These are phyloP conservation scores for Gymnogyps californianus DNA, from an alignment of 2,113 vertebrate species.

Conservation along the genomic window DNA sequence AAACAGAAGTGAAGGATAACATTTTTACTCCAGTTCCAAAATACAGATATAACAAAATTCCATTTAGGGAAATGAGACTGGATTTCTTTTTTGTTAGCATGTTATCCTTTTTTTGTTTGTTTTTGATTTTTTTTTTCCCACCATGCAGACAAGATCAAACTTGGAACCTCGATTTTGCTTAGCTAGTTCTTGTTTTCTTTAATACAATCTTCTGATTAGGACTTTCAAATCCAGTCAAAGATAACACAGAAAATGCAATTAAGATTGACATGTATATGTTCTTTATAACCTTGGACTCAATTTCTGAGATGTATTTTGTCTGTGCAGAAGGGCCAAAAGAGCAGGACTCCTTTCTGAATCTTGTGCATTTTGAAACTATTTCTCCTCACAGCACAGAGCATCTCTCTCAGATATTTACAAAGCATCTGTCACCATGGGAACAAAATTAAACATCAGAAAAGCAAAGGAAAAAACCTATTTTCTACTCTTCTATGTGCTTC, in stretches of 20 bases:
- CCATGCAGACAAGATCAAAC: background rate
- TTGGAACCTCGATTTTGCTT: background rate
- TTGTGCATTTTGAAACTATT: background rate
- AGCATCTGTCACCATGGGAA: background rate
- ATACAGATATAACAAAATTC: background rate
- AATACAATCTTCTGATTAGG: background rate
- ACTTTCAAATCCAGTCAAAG: background rate
- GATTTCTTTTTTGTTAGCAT: background rate
- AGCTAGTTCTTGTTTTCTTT: background rate
- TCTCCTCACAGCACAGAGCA: background rate
- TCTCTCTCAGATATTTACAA: background rate
- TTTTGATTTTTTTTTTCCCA: background rate
- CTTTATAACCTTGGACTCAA: background rate
- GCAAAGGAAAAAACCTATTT: background rate
- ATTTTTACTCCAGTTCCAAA: constrained; percentile 1
- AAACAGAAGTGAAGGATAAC: background rate
- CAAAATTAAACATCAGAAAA: background rate
- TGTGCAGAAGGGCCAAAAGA: background rate
- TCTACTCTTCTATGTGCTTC: background rate
- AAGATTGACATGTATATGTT: background rate
- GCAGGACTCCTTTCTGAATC: background rate
- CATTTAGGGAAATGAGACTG: background rate
- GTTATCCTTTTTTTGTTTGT: background rate
- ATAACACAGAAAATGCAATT: background rate
- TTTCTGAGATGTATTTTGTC: background rate